Percentiles rank a stretch among this genome's conserved stretches.
These are phyloP conservation scores for Strongylocentrotus purpuratus DNA, from an alignment of 35 echinoderm and acorn worm species.

Conservation along the genomic window DNA sequence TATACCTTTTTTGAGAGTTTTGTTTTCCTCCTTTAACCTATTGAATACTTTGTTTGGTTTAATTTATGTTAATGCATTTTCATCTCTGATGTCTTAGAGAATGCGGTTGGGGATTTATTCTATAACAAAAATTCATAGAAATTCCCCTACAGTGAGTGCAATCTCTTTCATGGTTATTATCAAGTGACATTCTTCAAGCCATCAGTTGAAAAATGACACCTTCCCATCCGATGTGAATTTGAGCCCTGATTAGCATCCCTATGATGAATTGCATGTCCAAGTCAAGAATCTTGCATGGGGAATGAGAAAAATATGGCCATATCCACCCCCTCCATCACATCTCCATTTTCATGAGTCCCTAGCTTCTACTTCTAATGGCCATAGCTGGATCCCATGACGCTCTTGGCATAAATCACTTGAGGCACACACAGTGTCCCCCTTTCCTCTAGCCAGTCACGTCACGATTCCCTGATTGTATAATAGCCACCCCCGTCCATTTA, in stretches of 20 bases:
- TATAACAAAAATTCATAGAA: neutral
- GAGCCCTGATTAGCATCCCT: constrained; percentile 3
- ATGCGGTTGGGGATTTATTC: neutral
- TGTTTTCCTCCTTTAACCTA: neutral
- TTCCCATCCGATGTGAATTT: neutral
- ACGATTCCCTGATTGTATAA: neutral
- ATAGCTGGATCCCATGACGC: constrained; percentile 13
- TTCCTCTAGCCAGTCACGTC: neutral
- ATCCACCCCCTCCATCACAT: constrained; percentile 24
- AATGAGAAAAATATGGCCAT: constrained; percentile 9
- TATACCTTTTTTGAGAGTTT: neutral
- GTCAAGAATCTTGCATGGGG: neutral
- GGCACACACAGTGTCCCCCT: neutral
- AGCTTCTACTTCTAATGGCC: neutral
- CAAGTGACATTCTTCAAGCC: neutral
- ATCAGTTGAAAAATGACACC: constrained; percentile 1
- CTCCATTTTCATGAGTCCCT: constrained; percentile 38
- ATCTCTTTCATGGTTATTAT: neutral
- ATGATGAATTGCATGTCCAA: neutral
- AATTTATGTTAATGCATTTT: neutral
- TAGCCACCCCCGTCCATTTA: constrained; percentile 9
- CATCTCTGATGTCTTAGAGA: neutral
- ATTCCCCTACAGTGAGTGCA: neutral
- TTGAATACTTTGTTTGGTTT: neutral
- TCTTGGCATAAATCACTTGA: constrained; percentile 31